Evolutionary conservation across 2,888 invertebrate species (phyloP).

Genomic region (Apamea crenata): DNA sequence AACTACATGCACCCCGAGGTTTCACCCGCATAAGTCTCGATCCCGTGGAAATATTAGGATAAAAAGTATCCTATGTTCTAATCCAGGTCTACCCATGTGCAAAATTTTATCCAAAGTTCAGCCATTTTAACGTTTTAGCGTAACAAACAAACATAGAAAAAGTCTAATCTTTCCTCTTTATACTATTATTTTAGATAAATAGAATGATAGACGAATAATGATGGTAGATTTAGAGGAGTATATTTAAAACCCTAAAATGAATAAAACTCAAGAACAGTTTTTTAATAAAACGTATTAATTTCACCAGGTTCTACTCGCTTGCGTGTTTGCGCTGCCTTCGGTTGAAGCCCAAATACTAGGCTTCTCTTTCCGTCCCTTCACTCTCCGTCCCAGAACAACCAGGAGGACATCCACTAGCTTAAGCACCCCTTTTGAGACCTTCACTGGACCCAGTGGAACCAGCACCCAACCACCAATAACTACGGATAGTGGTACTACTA

Average conservation of each 20-base stretch:
- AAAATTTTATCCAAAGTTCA: too few relatives aligned
- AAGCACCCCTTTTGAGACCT: neutral
- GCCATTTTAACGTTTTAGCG: too few relatives aligned
- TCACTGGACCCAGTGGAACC: slow-evolving; percentile 9
- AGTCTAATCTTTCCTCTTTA: too few relatives aligned
- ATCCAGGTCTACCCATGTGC: too few relatives aligned
- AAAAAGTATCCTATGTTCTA: too few relatives aligned
- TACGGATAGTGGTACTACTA: slow-evolving; percentile 2
- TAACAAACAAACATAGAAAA: too few relatives aligned
- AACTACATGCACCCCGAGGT: too few relatives aligned
- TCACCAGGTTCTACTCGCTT: slow-evolving; percentile 16
- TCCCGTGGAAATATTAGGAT: too few relatives aligned
- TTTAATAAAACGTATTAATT: neutral
- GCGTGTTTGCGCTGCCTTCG: neutral
- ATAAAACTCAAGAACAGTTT: neutral
- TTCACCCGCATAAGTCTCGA: neutral
- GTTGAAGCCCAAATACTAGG: neutral
- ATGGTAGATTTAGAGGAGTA: too few relatives aligned
- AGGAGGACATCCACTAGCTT: too few relatives aligned
- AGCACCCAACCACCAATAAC: neutral
- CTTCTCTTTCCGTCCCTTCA: accelerated
- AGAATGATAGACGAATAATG: neutral
- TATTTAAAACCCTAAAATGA: too few relatives aligned
- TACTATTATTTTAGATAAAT: neutral
- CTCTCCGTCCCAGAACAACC: neutral